A percentile compares a stretch with the other conserved stretches of the same genome.
Conservation (phyloP, 2,113 vertebrate species). For the Anhinga rufa region DNA sequence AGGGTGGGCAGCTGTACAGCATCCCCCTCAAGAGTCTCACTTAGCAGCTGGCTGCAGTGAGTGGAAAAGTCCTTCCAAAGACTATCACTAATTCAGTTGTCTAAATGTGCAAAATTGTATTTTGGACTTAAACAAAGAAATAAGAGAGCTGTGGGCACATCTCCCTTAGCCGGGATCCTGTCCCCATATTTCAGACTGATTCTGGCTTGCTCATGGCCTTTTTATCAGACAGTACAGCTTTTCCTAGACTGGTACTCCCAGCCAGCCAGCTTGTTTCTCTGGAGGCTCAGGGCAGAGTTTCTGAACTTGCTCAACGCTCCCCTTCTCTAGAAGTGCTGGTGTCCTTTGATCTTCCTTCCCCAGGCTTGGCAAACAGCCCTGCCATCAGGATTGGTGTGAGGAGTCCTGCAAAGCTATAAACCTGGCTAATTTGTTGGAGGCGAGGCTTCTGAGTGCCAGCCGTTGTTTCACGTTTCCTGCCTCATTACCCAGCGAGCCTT, state of each 20-base stretch:
- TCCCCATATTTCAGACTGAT: background rate
- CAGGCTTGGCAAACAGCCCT: background rate
- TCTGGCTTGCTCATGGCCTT: background rate
- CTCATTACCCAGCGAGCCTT: background rate
- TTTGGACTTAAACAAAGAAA: background rate
- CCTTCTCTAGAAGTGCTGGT: background rate
- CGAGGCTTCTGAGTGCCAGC: background rate
- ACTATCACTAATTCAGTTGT: background rate
- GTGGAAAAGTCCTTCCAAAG: background rate
- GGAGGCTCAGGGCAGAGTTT: background rate
- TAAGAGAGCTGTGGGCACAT: background rate
- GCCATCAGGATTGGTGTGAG: background rate
- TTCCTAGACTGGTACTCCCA: background rate
- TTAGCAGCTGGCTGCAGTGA: background rate
- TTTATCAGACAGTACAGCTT: background rate
- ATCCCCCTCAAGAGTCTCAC: background rate
- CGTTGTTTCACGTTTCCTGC: background rate
- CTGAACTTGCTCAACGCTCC: background rate
- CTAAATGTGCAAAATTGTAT: background rate
- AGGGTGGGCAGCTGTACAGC: background rate
- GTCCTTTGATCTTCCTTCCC: constrained; percentile 11
- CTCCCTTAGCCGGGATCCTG: background rate
- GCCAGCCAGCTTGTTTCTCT: background rate
- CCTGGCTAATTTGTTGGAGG: background rate
- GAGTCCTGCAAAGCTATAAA: background rate